Evolutionary conservation across 1,140 invertebrate genomes (phyloP), one percentile per base, ranked within the genome.

Genomic region (Artemia franciscana): DNA sequence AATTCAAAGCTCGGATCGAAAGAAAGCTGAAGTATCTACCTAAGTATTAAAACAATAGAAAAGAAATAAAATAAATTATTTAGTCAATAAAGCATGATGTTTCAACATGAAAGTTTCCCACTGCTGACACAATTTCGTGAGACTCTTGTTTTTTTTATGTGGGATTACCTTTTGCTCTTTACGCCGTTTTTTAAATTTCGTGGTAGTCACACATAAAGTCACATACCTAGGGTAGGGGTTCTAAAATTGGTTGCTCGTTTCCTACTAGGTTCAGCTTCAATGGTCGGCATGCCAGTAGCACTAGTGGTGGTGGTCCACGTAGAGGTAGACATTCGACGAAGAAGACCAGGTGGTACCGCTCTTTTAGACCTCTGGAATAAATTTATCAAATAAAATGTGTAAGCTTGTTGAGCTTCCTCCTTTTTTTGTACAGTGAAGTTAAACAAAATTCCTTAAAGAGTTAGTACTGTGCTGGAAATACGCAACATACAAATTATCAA

Each of bases 391-490:
- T 70, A 68, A 58, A n/a, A n/a, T n/a, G 71, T 70, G 18, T 73
- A 70, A 68, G 78, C 76, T 67, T 73, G 76, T 26, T 75, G 71
- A 65, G 75, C 73, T n/a, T 76, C 66, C 62, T 76, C 73, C 24
- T 75, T 69, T 63, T 71, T 73, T 30, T 72, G 70, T 64, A 70
- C 69, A 4, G 75, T 72, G 63, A 77, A 75, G 24, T 78, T 67
- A 5, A 75, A 78, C 12, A 76, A 76, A 74, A 79, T 74, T 57
- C 77, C 77, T 5, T 78, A 79, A 28, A 78, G 78, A 24, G 76
- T 76, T 26, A 78, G 79, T 27, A 78, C 79, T 5, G 78, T 74
- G 3, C 72, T 73, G 73, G 73, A 75, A 1, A 71, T 75, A 63
- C n/a, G n/a, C n/a, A n/a, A n/a, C n/a, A n/a, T n/a, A n/a, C n/a